These are phyloP conservation scores for Atrichornis clamosus DNA, from an alignment of 2,113 vertebrate genomes.

Conservation along the genomic window DNA sequence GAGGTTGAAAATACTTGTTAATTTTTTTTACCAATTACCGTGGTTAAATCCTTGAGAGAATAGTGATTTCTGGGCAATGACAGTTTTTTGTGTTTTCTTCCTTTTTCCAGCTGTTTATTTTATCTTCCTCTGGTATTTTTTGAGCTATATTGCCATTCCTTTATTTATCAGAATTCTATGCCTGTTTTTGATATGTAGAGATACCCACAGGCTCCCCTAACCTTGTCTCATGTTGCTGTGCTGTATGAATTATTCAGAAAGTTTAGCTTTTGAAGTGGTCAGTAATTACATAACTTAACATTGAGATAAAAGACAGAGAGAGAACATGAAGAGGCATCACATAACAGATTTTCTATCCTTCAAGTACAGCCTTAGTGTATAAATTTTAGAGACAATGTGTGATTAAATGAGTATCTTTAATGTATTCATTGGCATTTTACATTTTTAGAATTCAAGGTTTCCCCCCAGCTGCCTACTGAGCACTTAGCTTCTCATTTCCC, in stretches of 20 bases:
- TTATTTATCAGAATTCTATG: constrained; percentile 4
- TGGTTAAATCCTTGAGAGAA: neutral
- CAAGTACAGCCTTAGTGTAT: neutral
- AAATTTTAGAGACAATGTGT: neutral
- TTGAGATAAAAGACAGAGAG: neutral
- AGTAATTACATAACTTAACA: constrained; percentile 47
- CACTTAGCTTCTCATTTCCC: neutral
- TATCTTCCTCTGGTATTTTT: neutral
- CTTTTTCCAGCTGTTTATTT: neutral
- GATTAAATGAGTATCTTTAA: constrained; percentile 3
- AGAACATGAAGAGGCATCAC: neutral
- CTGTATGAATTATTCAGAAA: constrained; percentile 54
- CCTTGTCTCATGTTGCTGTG: neutral
- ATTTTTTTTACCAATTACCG: neutral
- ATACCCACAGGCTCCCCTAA: constrained; percentile 20
- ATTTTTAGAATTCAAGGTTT: constrained; percentile 3
- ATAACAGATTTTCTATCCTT: neutral
- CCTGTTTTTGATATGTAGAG: neutral
- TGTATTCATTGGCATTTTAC: neutral
- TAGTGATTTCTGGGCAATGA: neutral
- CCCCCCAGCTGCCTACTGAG: neutral
- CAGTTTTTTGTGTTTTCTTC: neutral
- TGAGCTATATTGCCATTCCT: neutral
- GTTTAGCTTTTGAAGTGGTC: constrained; percentile 37
- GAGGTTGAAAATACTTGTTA: neutral